Evolutionary conservation across 2,888 invertebrate genomes (phyloP).

Genomic region (Epistrophe grossulariae): DNA sequence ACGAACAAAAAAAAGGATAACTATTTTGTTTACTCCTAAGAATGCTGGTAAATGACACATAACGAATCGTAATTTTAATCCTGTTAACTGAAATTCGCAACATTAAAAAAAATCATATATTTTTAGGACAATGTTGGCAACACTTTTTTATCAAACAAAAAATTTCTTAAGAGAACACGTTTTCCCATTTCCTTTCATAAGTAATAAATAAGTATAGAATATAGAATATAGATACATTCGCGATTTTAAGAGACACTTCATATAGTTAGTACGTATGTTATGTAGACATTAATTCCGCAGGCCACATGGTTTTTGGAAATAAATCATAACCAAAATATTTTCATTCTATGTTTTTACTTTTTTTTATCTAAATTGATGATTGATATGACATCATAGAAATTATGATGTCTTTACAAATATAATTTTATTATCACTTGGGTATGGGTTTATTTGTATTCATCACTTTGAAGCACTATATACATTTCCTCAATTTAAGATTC

Average conservation of each 20-base stretch:
- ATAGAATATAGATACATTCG: constrained; percentile 62
- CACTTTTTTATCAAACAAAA: constrained; percentile 10
- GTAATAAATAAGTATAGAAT: too few relatives aligned
- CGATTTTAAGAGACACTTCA: constrained; percentile 1
- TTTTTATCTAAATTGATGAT: constrained; percentile 12
- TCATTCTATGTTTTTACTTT: constrained; percentile 25
- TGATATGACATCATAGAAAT: constrained; percentile 13
- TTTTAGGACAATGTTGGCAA: constrained; percentile 9
- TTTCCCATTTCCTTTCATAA: neutral
- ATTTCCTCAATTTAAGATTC: constrained; percentile 14
- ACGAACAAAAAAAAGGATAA: too few relatives aligned
- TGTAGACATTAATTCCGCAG: constrained; percentile 4
- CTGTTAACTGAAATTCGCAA: too few relatives aligned
- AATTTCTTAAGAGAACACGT: neutral
- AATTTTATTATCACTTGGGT: constrained; percentile 11
- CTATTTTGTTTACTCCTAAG: too few relatives aligned
- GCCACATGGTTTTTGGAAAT: constrained; percentile 36
- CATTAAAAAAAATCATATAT: too few relatives aligned
- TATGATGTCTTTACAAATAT: constrained; percentile 2
- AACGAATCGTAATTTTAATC: too few relatives aligned
- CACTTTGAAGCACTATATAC: constrained; percentile 5
- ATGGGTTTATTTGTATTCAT: constrained; percentile 10
- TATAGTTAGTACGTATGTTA: neutral
- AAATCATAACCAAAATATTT: constrained; percentile 31
- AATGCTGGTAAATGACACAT: too few relatives aligned